A percentile compares a stretch with the other conserved stretches of the same genome.
Evolutionary conservation across 2,797 vertebrate species (phyloP).

Genomic region (Halcyon leucocephala): DNA sequence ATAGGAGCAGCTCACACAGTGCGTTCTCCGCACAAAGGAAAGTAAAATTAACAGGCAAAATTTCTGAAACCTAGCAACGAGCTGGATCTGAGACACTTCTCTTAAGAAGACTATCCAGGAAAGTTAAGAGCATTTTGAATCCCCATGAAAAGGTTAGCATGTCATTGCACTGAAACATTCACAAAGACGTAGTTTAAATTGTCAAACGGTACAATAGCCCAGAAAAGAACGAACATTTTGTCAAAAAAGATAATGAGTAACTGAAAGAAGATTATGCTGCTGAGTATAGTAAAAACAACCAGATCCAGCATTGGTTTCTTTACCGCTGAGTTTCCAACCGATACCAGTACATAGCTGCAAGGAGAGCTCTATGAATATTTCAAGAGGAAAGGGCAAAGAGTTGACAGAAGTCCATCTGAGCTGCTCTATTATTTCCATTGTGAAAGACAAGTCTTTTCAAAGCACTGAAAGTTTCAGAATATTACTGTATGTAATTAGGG

Average conservation of each 20-base stretch:
- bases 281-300: not conserved
- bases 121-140: not conserved
- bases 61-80: not conserved
- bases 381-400: conserved; percentile 20
- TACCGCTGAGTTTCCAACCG: not conserved
- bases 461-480: not conserved
- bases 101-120: not conserved
- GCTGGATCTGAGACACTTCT: not conserved
- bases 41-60: not conserved
- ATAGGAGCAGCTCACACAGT: not conserved
- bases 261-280: not conserved
- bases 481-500: not conserved
- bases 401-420: not conserved
- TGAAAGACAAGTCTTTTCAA: not conserved
- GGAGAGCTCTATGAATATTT: conserved; percentile 58
- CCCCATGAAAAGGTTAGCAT: not conserved
- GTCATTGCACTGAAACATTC: not conserved
- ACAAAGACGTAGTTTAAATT: not conserved
- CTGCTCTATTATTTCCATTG: not conserved
- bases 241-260: not conserved
- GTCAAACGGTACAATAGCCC: conserved; percentile 3
- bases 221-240: not conserved
- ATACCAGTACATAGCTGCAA: not conserved
- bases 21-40: not conserved
- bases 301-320: not conserved